Percentiles rank a stretch among this genome's conserved stretches.
Conservation (phyloP, 2,113 vertebrate species). For the Callocephalon fimbriatum region DNA sequence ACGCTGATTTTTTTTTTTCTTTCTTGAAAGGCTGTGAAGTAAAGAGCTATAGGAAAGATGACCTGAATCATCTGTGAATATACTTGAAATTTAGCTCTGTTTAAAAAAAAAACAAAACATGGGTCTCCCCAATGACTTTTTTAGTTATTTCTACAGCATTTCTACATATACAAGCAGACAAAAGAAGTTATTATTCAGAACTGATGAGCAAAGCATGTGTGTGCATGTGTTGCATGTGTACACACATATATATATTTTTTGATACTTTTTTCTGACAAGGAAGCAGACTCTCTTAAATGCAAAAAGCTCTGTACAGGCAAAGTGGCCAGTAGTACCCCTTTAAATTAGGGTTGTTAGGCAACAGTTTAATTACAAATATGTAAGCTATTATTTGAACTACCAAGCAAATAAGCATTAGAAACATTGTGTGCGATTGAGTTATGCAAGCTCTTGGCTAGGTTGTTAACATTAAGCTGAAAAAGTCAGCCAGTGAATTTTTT, state of each 20-base stretch:
- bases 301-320: not conserved
- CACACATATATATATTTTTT: not conserved
- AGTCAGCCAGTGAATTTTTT: not conserved
- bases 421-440: not conserved
- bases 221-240: fast-evolving
- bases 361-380: not conserved
- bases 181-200: not conserved
- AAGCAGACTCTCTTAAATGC: not conserved
- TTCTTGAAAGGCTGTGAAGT: not conserved
- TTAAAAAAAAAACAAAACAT: not conserved
- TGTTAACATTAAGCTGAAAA: not conserved
- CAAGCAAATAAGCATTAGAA: not conserved
- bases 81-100: not conserved
- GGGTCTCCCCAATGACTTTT: not conserved
- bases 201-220: not conserved
- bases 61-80: not conserved
- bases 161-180: not conserved
- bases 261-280: not conserved
- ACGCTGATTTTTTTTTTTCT: not conserved
- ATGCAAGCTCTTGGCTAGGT: not conserved
- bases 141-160: not conserved
- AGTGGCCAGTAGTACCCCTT: not conserved
- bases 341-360: not conserved
- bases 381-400: not conserved
- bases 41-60: not conserved